Evolutionary conservation across 2,113 vertebrate genomes (phyloP), one percentile per base, ranked within the genome.

Genomic region (Nothocercus julius): DNA sequence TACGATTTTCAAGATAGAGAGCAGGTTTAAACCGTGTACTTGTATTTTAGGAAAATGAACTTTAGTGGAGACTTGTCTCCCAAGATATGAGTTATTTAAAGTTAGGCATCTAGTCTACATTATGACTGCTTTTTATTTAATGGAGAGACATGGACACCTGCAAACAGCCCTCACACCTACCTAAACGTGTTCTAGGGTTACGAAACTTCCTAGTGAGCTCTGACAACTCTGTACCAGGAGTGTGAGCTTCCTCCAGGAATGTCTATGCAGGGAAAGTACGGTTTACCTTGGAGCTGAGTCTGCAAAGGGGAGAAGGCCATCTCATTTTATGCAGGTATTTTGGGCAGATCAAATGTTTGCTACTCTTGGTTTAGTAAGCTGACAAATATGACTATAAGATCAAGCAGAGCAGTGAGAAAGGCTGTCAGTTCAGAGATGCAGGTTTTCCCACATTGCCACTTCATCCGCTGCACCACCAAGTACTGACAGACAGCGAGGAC

Each of bases 181-280:
- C 20, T 22, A 15, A 79, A 51, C 34, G 11, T 63, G 11, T 10
- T 82, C 66, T 75, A 56, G 30, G 32, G 75, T 86, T 42, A 42
- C 4, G 56, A 38, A 30, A 27, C 13, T 59, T 51, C 81, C 74
- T 67, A 24, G 36, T 15, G 36, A 79, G 59, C 44, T 79, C 67
- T 66, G 42, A 73, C 17, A 59, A 24, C 34, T 75, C 67, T 86
- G 82, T 51, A 62, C 51, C 13, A 34, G 17, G 13, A 21, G 13
- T 13, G 10, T 51, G 58, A 51, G 17, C 24, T 76, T 62, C 49
- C 45, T 76, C 30, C 36, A 75, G 45, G 14, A 51, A n/a, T 5
- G 12, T 6, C 80, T 40, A 22, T 15, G 32, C 64, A 83, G 28
- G 24, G 2, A 47, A 13, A 49, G 13, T 38, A 70, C 0, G 0